Evolutionary conservation across 2,113 vertebrate species (phyloP).

Genomic region (Phalacrocorax carbo): DNA sequence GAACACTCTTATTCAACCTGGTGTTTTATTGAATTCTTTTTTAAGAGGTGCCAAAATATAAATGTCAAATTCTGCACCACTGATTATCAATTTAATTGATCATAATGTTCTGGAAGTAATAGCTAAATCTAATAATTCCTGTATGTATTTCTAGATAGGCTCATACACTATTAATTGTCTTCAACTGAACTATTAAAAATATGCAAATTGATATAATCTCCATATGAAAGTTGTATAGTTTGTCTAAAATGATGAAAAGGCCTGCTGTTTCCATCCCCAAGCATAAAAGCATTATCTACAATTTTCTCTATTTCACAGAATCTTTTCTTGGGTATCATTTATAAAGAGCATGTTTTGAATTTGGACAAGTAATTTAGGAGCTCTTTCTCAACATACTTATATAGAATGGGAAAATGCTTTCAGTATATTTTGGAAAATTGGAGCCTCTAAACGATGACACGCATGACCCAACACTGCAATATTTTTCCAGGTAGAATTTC

Average conservation of each 20-base stretch:
- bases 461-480: neutral
- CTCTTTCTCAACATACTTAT: neutral
- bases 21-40: neutral
- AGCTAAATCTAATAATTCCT: neutral
- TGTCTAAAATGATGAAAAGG: neutral
- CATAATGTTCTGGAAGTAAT: conserved; percentile 3
- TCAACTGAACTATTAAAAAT: neutral
- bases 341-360: neutral
- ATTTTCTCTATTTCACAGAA: neutral
- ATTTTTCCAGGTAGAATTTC: neutral
- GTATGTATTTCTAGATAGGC: neutral
- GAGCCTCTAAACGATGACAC: neutral
- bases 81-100: neutral
- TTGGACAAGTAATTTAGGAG: neutral
- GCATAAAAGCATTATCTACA: neutral
- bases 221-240: neutral
- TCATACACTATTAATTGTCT: neutral
- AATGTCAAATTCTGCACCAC: neutral
- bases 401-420: neutral
- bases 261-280: neutral
- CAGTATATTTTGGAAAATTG: neutral
- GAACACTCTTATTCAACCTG: neutral
- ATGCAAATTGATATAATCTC: neutral
- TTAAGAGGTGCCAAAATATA: neutral
- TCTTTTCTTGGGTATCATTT: neutral